These are phyloP conservation scores for Cryptoblepharus egeriae DNA, from an alignment of 2,797 vertebrate species.

Conservation along the genomic window DNA sequence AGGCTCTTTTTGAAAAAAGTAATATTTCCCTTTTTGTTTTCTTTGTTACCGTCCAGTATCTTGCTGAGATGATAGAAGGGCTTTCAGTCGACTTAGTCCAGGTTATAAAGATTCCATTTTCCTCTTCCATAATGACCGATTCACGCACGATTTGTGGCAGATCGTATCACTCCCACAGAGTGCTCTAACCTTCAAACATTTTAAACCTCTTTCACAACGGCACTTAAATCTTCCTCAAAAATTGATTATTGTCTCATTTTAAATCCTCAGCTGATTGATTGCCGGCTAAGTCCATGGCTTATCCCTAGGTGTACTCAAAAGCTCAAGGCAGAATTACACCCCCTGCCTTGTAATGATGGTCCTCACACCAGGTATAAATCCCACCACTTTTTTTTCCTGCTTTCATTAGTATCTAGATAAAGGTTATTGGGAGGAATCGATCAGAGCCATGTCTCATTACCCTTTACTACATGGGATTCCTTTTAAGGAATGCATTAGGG, in stretches of 20 bases:
- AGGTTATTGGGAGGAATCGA: constrained; percentile 64
- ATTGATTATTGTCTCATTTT: constrained; percentile 33
- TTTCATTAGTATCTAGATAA: constrained; percentile 62
- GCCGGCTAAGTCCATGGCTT: constrained; percentile 31
- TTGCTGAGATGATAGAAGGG: neutral
- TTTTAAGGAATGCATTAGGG: constrained; percentile 52
- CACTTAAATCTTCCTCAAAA: constrained; percentile 39
- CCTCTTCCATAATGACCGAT: constrained; percentile 24
- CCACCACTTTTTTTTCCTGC: constrained; percentile 49
- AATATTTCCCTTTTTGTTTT: neutral
- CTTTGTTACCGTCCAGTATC: neutral
- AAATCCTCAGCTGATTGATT: constrained; percentile 47
- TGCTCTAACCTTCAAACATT: constrained; percentile 23
- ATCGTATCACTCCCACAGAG: constrained; percentile 24
- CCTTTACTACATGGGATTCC: constrained; percentile 59
- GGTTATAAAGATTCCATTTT: constrained; percentile 30
- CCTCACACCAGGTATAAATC: constrained; percentile 55
- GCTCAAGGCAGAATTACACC: constrained; percentile 29
- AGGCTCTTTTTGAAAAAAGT: neutral
- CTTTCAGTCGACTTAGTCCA: constrained; percentile 14
- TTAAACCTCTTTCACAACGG: neutral
- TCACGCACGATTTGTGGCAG: neutral
- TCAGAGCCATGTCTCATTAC: constrained; percentile 60
- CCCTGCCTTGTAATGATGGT: constrained; percentile 45
- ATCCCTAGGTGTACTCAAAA: constrained; percentile 43